Evolutionary conservation across 2,797 vertebrate species (phyloP), one percentile per base, ranked within the genome.

Genomic region (Melanotaenia boesemani): DNA sequence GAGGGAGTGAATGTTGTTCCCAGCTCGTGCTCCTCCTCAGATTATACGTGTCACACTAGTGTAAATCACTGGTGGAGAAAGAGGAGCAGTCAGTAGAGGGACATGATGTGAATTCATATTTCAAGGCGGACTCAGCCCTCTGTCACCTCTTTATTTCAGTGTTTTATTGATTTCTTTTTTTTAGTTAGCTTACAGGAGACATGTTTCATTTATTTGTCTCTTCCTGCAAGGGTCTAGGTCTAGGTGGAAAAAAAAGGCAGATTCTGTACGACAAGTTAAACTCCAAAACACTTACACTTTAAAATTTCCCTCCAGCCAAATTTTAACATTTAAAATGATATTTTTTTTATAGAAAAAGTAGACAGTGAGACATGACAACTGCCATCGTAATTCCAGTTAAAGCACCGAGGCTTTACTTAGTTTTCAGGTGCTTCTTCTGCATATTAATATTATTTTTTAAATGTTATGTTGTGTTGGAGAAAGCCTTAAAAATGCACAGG

Each of bases 31-130:
- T 81, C 66, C 82, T 82, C 76, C 55, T 65, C 80, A 70, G 63
- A 59, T 34, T 79, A 39, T 70, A 74, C 82, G 75, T 80, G 85
- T 77, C 48, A 37, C 37, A 15, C 78, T 79, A 50, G 76, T 85
- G 77, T 84, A 67, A 83, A 86, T 80, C 84, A 65, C 68, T 63
- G 75, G 68, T 70, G 10, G 81, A 71, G 74, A 58, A 63, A 76
- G 75, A 59, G 57, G 62, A 76, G 70, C 75, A 34, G 68, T 57
- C 80, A 59, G 64, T 12, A 41, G 11, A 55, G 22, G 36, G 52
- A 64, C 76, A 63, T 57, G 81, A 82, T 76, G 22, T 74, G 74
- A 84, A 90, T 84, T 64, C 59, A 74, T 67, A 57, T 64, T 9
- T 52, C 12, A 16, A 15, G 73, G 61, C 48, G 46, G 48, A 4